Conservation (phyloP, 2,888 invertebrate genomes). For the Scaptomyza polygonia region DNA sequence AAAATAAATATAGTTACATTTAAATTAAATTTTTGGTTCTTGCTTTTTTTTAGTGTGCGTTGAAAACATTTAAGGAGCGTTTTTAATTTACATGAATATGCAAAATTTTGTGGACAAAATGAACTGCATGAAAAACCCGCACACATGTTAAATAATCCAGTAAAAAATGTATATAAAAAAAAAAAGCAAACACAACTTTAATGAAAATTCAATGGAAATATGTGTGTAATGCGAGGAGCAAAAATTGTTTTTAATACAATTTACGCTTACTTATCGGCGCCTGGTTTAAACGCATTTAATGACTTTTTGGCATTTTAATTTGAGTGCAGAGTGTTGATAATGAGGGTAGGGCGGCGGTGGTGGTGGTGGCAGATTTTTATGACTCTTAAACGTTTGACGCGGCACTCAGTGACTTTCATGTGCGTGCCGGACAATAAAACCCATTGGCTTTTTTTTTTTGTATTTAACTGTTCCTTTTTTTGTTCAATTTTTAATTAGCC, state of each 20-base stretch:
- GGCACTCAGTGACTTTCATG: slow-evolving; percentile 36
- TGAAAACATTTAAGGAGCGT: slow-evolving; percentile 53
- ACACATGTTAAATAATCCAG: slow-evolving; percentile 36
- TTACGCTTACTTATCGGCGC: slow-evolving; percentile 35
- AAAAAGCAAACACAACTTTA: slow-evolving; percentile 19
- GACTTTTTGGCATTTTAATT: slow-evolving; percentile 57
- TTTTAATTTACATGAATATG: slow-evolving; percentile 72
- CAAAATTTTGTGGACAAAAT: slow-evolving; percentile 34
- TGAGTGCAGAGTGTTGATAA: slow-evolving; percentile 18
- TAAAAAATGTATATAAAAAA: neutral
- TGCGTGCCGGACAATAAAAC: slow-evolving; percentile 45
- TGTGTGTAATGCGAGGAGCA: neutral
- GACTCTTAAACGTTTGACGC: slow-evolving; percentile 70
- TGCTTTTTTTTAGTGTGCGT: slow-evolving; percentile 10
- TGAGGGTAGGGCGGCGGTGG: slow-evolving; percentile 4
- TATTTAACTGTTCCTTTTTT: slow-evolving; percentile 12
- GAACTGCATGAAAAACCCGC: slow-evolving; percentile 25
- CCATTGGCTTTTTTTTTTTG: slow-evolving; percentile 34
- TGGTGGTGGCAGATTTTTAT: slow-evolving; percentile 46
- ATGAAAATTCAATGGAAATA: slow-evolving; percentile 55
- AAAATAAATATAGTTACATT: neutral
- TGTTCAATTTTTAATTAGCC: slow-evolving; percentile 75
- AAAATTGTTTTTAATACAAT: slow-evolving; percentile 40
- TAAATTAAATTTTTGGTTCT: neutral
- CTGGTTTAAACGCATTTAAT: slow-evolving; percentile 56